These are phyloP conservation scores for Eupsilia transversa DNA, from an alignment of 2,888 invertebrate genomes.

Conservation along the genomic window DNA sequence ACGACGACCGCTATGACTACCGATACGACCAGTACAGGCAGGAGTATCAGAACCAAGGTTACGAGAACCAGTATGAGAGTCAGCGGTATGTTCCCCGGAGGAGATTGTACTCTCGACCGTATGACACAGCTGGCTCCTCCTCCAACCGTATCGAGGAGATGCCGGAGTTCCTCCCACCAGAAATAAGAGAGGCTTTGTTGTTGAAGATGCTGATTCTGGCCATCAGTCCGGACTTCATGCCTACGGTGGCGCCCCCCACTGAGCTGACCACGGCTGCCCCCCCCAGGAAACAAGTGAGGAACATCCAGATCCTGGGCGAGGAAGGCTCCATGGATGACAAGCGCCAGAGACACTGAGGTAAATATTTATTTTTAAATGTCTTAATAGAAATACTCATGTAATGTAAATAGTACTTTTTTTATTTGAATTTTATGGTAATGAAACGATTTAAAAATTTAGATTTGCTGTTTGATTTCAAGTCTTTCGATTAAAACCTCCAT, in stretches of 20 bases:
- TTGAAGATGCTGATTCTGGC: constrained; percentile 93
- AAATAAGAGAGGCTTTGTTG: constrained; percentile 93
- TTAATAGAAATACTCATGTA: constrained; percentile 78
- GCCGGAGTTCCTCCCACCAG: constrained; percentile 92
- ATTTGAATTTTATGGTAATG: constrained; percentile 75
- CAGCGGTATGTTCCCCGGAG: constrained; percentile 87
- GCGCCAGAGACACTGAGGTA: constrained; percentile 80
- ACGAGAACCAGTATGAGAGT: constrained; percentile 86
- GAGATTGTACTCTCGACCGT: constrained; percentile 81
- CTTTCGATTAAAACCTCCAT: background rate
- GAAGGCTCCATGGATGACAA: constrained; percentile 87
- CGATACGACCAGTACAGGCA: constrained; percentile 83
- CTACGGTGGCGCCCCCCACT: constrained; percentile 84
- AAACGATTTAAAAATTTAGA: constrained; percentile 66
- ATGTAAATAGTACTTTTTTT: constrained; percentile 82
- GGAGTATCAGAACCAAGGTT: constrained; percentile 84
- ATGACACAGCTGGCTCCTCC: constrained; percentile 83
- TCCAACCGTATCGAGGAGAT: constrained; percentile 86
- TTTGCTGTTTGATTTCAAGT: constrained; percentile 66
- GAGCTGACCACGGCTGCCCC: constrained; percentile 89
- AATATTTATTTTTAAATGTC: constrained; percentile 72
- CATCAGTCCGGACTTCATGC: constrained; percentile 91
- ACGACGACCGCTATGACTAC: constrained; percentile 82
- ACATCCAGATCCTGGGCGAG: constrained; percentile 93
- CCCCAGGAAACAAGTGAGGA: constrained; percentile 91